Evolutionary conservation across 2,113 vertebrate genomes (phyloP).

Genomic region (Struthio camelus): DNA sequence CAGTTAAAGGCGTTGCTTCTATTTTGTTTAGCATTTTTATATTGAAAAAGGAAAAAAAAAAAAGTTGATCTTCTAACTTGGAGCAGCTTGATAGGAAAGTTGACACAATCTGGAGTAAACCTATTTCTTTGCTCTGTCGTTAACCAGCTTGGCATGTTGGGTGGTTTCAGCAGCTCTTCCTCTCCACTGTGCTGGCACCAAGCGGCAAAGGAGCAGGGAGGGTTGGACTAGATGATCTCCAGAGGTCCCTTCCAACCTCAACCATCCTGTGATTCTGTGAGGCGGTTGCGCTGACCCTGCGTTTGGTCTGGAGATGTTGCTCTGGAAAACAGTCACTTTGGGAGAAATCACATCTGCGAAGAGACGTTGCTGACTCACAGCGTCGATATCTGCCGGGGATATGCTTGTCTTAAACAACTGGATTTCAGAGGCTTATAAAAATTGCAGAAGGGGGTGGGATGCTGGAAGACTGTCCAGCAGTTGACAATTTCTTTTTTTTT

Average conservation of each 20-base stretch:
- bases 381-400: background rate
- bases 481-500: background rate
- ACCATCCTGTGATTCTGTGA: too few relatives aligned
- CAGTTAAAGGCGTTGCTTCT: background rate
- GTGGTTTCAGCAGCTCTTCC: background rate
- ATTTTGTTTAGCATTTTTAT: background rate
- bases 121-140: background rate
- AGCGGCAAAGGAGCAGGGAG: background rate
- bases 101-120: background rate
- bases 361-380: conserved; percentile 8
- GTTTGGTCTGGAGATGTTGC: background rate
- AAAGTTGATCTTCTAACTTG: background rate
- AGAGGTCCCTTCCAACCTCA: too few relatives aligned
- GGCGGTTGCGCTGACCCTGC: background rate
- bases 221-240: too few relatives aligned
- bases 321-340: conserved; percentile 6
- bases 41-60: background rate
- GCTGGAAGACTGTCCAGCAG: background rate
- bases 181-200: background rate
- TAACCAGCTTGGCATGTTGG: background rate
- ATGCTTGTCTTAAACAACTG: conserved; percentile 7
- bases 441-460: background rate
- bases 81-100: background rate
- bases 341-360: conserved; percentile 19
- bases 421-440: background rate